Evolutionary conservation across 2,888 invertebrate genomes (phyloP), one percentile per base, ranked within the genome.

Genomic region (Ophioninae sp.): DNA sequence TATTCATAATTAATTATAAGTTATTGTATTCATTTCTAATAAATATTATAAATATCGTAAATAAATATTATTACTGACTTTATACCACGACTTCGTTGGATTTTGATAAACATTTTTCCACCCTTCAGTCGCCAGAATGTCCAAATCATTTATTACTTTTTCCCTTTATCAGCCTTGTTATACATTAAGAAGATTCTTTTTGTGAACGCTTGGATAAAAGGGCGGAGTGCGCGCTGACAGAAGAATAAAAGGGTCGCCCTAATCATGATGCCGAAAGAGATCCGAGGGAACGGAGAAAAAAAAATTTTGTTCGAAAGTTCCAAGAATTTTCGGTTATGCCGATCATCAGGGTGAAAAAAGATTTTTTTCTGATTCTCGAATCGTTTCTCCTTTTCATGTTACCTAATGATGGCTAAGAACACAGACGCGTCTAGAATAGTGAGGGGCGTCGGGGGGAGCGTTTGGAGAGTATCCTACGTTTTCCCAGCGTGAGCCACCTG

Each of bases 241-340:
- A 79, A 58, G 69, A n/a, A 64, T 22, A 30, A 58, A 75, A 75
- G 59, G 56, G 39, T 22, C 64, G 79, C 69, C 8, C 20, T 72
- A 30, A 65, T 67, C n/a, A 56, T 68, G 7, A 79, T 30, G 69
- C 10, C 41, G 41, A 23, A 74, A 65, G 17, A 68, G 69, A 64
- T 22, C 23, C 3, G 10, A n/a, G n/a, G 13, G 61, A 41, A 30
- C 13, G 22, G 22, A 37, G 20, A 59, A n/a, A 41, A 22, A 59
- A 59, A 61, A 20, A 59, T 59, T 13, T 23, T 69, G 9, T 41
- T 75, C 58, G 61, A 6, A 71, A 68, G 44, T 72, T 77, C 67
- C 13, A 20, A 67, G 75, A 74, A 79, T 69, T 74, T 59, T 56
- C 41, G 20, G 39, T 30, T 65, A 83, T 76, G 75, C 23, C 63